Base-by-base conservation (phyloP, 2,888 invertebrate species). In the Leptinotarsa tumamoca region DNA sequence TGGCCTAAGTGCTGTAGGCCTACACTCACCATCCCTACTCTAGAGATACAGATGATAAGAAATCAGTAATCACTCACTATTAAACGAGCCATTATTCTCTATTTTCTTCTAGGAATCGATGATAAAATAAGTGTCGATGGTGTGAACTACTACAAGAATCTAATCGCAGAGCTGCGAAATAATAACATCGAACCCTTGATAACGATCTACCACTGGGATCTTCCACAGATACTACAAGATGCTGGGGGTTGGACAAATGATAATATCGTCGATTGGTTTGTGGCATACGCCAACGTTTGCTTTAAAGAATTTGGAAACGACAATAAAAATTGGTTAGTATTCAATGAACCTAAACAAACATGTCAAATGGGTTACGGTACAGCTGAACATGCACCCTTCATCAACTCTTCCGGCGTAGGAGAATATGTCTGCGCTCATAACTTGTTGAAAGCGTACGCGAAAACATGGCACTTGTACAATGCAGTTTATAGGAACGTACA, bases 61-160 rank as follows among this genome's bases (percentile, higher is more conserved):
- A 4, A 27, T 1, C 33, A 43, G 33, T 43, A 43, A 43, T 43
- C 33, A 10, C 33, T 43, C 1, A 10, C 0, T 10, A 43, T 10
- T 43, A 43, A 7, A 43, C 33, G 33, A 10, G 33, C 4, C 33
- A 0, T 43, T 43, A 2, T 4, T 43, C 10, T 43, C 33, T 43
- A 43, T 43, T 43, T 52, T 5, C 18, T 72, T 72, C 2, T 63
- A 68, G 95, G 94, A 18, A 89, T 91, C 73, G 90, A 90, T 17
- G 91, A 93, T 82, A 85, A 90, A 43, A 89, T 95, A 23, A 96
- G 94, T 85, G 88, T 90, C 69, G 90, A 91, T 2, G 96, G 95
- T 21, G 90, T 96, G 14, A 88, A 91, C 73, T 83, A 81, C 68
- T 83, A 83, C 73, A 81, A 78, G 21, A 80, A 81, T 43, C 54